These are phyloP conservation scores for Octodonta nipae DNA, from an alignment of 2,888 invertebrate genomes.

Conservation along the genomic window DNA sequence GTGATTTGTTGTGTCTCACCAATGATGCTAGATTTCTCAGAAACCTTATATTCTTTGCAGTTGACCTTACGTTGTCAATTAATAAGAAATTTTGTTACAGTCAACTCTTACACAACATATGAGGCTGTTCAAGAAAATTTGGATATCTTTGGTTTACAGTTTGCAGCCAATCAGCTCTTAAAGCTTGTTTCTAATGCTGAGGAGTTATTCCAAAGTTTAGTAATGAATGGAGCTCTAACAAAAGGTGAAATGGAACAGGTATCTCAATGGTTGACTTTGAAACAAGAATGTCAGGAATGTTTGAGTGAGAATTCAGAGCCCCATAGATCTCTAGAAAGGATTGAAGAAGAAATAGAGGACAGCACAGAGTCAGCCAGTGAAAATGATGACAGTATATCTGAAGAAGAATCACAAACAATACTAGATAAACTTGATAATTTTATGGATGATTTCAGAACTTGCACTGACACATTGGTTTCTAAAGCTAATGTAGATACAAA, in stretches of 20 bases:
- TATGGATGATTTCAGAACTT: conserved; percentile 56
- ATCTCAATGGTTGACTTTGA: conserved; percentile 70
- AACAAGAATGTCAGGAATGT: conserved; percentile 79
- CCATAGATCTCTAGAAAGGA: conserved; percentile 40
- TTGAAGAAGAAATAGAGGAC: conserved; percentile 38
- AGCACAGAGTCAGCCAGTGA: conserved; percentile 20
- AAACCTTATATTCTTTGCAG: conserved; percentile 56
- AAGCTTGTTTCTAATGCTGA: conserved; percentile 75
- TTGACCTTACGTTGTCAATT: conserved; percentile 53
- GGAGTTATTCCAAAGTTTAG: conserved; percentile 63
- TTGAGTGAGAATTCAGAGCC: conserved; percentile 44
- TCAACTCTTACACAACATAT: conserved; percentile 45
- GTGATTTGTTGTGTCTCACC: conserved; percentile 62
- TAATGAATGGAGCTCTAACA: conserved; percentile 54
- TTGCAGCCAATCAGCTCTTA: conserved; percentile 70
- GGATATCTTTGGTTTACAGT: conserved; percentile 59
- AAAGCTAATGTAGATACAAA: neutral
- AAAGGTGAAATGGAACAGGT: conserved; percentile 63
- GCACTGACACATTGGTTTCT: conserved; percentile 52
- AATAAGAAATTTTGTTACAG: conserved; percentile 56
- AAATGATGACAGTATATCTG: conserved; percentile 34
- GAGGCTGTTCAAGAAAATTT: conserved; percentile 25
- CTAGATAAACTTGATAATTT: conserved; percentile 57
- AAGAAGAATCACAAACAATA: conserved; percentile 50
- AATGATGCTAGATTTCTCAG: conserved; percentile 50